Base-by-base conservation (phyloP, 2,888 invertebrate species). In the Timandra comae region DNA sequence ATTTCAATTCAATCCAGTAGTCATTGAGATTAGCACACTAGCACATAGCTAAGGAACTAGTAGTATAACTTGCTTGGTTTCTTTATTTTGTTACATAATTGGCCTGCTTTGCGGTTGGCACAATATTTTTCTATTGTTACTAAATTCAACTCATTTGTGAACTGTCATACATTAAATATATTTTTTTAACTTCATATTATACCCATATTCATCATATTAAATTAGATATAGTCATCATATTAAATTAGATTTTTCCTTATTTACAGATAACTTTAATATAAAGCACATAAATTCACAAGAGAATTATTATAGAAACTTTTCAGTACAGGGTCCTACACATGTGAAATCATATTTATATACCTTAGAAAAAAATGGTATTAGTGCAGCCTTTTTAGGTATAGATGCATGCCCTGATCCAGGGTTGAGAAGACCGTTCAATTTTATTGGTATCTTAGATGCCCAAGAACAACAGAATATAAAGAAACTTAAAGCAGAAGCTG, bases 351-450 rank as follows among this genome's bases (percentile, higher is more conserved):
- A 96, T 71, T 79, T 91, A 62, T 88, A 93, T 64, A 58, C 59
- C 52, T 54, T 82, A 32, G 56, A 81, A 28, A 80, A 81, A 42
- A 90, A 89, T 50, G 86, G 87, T 11, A 88, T 91, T 9, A 86
- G 77, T 41, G 92, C 93, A 56, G 90, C 93, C n/a, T 96, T 97
- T 72, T 87, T 97, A 49, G 96, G 91, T 0, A 80, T 97, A 16
- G 97, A 97, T 74, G 95, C 96, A 1, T 94, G 94, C 53, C 88
- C 95, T 23, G 91, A 93, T 45, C 96, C 96, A 6, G 97, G 97
- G 1, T 90, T 95, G 6, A 89, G 92, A 47, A 80, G 96, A 49
- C 96, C 96, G 1, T 96, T 96, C 63, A 97, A 97, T 84, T 97
- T 97, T 68, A 91, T 97, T 56, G 97, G 97, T 9, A 85, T 90